Percentiles rank a stretch among this genome's conserved stretches.
Conservation (phyloP, 1,140 invertebrate genomes). For the Drosophila repletoides region DNA sequence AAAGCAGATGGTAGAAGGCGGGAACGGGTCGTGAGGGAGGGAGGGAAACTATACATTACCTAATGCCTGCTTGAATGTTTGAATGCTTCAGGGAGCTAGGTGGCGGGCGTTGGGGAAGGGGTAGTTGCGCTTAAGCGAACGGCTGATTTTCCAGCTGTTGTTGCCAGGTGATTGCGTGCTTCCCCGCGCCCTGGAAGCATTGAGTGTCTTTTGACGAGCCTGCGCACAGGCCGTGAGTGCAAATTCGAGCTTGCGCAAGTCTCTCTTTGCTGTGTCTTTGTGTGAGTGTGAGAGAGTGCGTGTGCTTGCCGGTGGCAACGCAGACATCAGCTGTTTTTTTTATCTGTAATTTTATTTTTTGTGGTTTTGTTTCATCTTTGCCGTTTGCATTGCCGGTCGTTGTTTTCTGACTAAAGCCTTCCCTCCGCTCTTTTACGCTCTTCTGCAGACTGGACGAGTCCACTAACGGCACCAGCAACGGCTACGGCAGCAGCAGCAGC, state of each 20-base stretch:
- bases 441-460: conserved; percentile 49
- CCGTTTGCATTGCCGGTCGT: conserved; percentile 56
- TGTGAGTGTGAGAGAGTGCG: conserved; percentile 4
- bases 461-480: conserved; percentile 27
- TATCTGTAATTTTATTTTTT: conserved; percentile 30
- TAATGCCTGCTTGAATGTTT: conserved; percentile 26
- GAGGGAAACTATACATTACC: not conserved
- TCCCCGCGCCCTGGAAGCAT: conserved; percentile 40
- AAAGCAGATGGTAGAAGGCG: not conserved
- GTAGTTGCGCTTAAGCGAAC: conserved; percentile 37
- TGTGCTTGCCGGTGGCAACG: conserved; percentile 36
- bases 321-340: conserved; percentile 74
- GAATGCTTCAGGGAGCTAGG: not conserved
- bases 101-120: not conserved
- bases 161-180: conserved; percentile 78
- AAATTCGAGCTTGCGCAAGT: conserved; percentile 41
- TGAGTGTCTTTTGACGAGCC: conserved; percentile 56
- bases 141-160: conserved; percentile 82
- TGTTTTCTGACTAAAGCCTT: conserved; percentile 52
- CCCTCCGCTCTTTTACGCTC: conserved; percentile 12
- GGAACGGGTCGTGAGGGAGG: not conserved
- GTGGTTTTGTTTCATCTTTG: conserved; percentile 27
- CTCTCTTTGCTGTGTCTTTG: not conserved
- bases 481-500: conserved; percentile 1
- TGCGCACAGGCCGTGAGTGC: conserved; percentile 52